Evolutionary conservation across 2,113 vertebrate genomes (phyloP), one percentile per base, ranked within the genome.

Genomic region (Microtus richardsoni): DNA sequence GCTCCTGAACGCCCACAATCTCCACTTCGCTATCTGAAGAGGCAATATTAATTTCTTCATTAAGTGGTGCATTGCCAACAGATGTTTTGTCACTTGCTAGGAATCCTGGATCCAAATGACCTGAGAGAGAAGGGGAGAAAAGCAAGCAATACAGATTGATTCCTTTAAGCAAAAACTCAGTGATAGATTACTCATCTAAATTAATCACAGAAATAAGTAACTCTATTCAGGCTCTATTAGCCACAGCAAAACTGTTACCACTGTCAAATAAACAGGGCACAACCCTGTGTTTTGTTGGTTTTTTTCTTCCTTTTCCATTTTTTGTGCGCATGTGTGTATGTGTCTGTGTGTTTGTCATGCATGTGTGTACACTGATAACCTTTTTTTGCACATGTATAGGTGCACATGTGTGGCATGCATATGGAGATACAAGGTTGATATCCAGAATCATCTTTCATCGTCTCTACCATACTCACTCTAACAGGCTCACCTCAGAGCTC

Each of bases 1-100:
- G 99, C 97, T 99, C 99, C 95, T 99, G 99, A 97, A 99, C 99
- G 66, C 99, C 99, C 73, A 99, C 99, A 90, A 99, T 99, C 98
- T 99, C 99, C 97, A 99, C 99, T 98, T 99, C 99, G 0, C 99
- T 99, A 97, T 99, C 99, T 8, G 99, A 99, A 96, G 99, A 99
- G 28, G 99, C 98, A 39, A 99, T 98, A 91, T 98, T 98, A 96
- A 99, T 99, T 99, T 99, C 99, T 98, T 99, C 99, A 97, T 99
- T 99, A 97, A 98, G 98, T 80, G 99, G 98, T 90, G 97, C 98
- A 78, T 98, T 98, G 93, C 98, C 96, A 93, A 97, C 93, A 82
- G 98, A 96, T 39, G 96, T 97, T 97, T 98, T 98, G 91, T 99
- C 99, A 97, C 98, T 98, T 97, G 98, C 97, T 96, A 98, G 98